phyloP scores from a whole-genome alignment of 2,888 invertebrate genomes.

The Heliconius ethilla region DNA sequence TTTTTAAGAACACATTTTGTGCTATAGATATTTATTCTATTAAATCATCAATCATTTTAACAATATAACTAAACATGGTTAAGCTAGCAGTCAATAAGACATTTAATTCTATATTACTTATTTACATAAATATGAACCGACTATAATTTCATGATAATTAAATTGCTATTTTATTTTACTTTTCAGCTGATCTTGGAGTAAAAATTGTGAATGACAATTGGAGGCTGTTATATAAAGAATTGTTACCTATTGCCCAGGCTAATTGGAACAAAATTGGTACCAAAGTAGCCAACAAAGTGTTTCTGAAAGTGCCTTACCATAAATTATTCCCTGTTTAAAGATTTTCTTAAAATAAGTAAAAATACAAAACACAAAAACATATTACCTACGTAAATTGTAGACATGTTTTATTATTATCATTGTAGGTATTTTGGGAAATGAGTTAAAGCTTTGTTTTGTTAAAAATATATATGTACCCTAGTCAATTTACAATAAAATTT shows the following conservation, averaged over 20 bases:
- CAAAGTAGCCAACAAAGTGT: conserved; percentile 79
- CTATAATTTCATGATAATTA: background rate
- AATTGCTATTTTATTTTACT: conserved; percentile 28
- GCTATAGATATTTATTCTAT: background rate
- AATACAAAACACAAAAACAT: background rate
- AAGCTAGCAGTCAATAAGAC: background rate
- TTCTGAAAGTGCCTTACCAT: conserved; percentile 79
- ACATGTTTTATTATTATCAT: background rate
- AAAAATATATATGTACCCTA: conserved; percentile 9
- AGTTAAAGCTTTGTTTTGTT: background rate
- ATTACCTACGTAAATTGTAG: background rate
- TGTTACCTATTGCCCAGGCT: conserved; percentile 79
- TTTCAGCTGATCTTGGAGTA: conserved; percentile 80
- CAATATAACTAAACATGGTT: background rate
- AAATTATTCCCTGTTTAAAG: conserved; percentile 52
- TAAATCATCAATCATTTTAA: background rate
- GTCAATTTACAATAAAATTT: conserved; percentile 13
- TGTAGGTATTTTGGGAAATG: conserved; percentile 1
- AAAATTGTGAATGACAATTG: conserved; percentile 83
- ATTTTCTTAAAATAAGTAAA: background rate
- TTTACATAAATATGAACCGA: background rate
- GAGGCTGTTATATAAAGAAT: conserved; percentile 80
- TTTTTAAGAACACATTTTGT: background rate
- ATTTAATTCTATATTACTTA: background rate
- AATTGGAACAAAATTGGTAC: conserved; percentile 81